Evolutionary conservation across 2,797 vertebrate species (phyloP).

Genomic region (Epinephelus coioides): DNA sequence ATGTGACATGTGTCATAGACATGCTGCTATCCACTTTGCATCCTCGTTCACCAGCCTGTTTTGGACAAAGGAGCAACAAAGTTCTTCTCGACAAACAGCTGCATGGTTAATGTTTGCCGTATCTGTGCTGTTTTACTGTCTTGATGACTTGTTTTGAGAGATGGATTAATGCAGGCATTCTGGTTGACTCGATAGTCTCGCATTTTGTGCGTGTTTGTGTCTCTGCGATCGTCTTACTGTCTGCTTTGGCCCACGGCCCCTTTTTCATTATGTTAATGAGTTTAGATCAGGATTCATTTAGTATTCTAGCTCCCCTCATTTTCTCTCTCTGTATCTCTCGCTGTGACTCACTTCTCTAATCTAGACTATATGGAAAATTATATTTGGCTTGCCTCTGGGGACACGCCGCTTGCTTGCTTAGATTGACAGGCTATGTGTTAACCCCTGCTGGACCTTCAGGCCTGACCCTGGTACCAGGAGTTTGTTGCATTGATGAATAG

Average conservation of each 20-base stretch:
- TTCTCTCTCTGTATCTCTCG: background rate
- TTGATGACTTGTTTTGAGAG: conserved; percentile 15
- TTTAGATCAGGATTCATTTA: conserved; percentile 23
- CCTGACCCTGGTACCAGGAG: conserved; percentile 54
- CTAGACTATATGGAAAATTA: conserved; percentile 25
- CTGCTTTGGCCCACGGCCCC: conserved; percentile 1
- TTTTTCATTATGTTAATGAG: conserved; percentile 28
- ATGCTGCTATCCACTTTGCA: conserved; percentile 27
- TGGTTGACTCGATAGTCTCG: background rate
- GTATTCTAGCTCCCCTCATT: conserved; percentile 9
- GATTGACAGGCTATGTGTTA: conserved; percentile 42
- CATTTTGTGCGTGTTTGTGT: conserved; percentile 18
- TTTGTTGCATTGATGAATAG: conserved; percentile 62
- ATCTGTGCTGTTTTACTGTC: background rate
- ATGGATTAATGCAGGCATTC: background rate
- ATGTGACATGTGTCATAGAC: conserved; percentile 47
- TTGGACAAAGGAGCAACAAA: conserved; percentile 1
- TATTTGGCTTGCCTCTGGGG: conserved; percentile 9
- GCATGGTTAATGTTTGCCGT: background rate
- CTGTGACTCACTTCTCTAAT: conserved; percentile 29
- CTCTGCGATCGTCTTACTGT: conserved; percentile 9
- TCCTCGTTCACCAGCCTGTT: conserved; percentile 12
- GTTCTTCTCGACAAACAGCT: background rate
- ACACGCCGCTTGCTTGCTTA: conserved; percentile 9
- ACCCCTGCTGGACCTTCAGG: conserved; percentile 49